Base-by-base conservation (phyloP, 92 coral and sea anemone species). In the Heliopora coerulea region DNA sequence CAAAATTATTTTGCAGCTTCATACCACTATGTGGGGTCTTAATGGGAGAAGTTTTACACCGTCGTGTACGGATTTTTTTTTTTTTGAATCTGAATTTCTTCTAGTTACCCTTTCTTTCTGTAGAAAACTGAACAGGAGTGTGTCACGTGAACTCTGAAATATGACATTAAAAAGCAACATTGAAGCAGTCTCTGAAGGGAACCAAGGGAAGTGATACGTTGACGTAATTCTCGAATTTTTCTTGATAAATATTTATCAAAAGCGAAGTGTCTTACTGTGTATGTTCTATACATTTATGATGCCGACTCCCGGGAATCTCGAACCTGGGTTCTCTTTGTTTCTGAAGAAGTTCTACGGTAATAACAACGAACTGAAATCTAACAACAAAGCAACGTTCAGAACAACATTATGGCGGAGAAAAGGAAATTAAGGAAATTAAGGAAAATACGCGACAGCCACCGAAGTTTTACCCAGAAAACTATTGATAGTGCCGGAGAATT, bases 361-460 rank as follows among this genome's bases (percentile, higher is more conserved):
- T 50, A 5, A n/a, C 17, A 5, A 56, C 15, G 33, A 56, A 23
- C 30, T 23, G 11, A 56, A 56, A 23, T 28, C 33, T 56, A 31
- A 56, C 14, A 31, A 3, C 9, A 56, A 23, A 3, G 18, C 11
- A 11, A 6, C n/a, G n/a, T n/a, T n/a, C n/a, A n/a, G n/a, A 31
- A 3, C 28, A 56, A 56, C 9, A 56, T 56, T 31, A 56, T 23
- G 41, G 32, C 24, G 77, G 40, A 48, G 37, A 52, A 70, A 31
- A 13, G 23, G 26, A 70, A 49, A n/a, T n/a, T n/a, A n/a, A n/a
- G n/a, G 42, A 70, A 70, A 33, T 40, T 48, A 18, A 25, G 20
- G 6, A 70, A 25, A 49, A 24, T 23, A 17, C 59, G 77, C 60
- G 77, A 70, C 21, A 40, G 60, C 26, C 77, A 70, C 49, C 77